Percentiles rank a stretch among this genome's conserved stretches.
Conservation (phyloP, 2,888 invertebrate genomes). For the Apamea monoglypha region DNA sequence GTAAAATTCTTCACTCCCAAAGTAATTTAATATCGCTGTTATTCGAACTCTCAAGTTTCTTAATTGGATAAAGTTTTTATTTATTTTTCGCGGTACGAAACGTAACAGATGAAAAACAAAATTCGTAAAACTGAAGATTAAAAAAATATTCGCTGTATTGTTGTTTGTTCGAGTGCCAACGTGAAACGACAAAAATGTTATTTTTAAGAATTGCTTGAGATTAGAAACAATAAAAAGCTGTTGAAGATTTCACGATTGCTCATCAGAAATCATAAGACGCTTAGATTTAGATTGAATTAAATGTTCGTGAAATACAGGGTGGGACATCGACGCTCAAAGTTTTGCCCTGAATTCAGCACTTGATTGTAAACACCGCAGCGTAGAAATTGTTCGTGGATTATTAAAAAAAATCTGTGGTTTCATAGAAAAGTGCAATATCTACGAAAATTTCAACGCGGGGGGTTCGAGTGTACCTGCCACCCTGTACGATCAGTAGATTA, state of each 20-base stretch:
- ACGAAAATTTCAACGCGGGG: background rate
- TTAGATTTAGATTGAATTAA: background rate
- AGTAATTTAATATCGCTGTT: slow-evolving; percentile 64
- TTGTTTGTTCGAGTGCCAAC: slow-evolving; percentile 4
- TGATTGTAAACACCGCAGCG: no score
- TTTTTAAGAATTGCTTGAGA: background rate
- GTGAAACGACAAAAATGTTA: background rate
- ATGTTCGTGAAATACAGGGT: background rate
- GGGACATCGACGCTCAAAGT: background rate
- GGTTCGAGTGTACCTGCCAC: background rate
- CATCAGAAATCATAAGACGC: background rate
- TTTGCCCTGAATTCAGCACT: background rate
- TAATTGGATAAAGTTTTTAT: slow-evolving; percentile 62
- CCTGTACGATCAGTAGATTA: background rate
- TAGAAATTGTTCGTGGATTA: no score
- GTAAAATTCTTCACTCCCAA: slow-evolving; percentile 34
- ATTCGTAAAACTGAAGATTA: background rate
- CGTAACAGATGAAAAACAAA: slow-evolving; percentile 26
- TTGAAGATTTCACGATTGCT: background rate
- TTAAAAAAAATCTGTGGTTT: no score
- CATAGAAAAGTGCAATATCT: no score
- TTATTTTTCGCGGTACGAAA: slow-evolving; percentile 40
- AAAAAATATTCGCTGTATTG: background rate
- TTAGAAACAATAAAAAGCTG: background rate
- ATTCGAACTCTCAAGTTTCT: slow-evolving; percentile 52